phyloP scores from a whole-genome alignment of 53 echinoderm and acorn worm genomes.

The Arbacia lixula region DNA sequence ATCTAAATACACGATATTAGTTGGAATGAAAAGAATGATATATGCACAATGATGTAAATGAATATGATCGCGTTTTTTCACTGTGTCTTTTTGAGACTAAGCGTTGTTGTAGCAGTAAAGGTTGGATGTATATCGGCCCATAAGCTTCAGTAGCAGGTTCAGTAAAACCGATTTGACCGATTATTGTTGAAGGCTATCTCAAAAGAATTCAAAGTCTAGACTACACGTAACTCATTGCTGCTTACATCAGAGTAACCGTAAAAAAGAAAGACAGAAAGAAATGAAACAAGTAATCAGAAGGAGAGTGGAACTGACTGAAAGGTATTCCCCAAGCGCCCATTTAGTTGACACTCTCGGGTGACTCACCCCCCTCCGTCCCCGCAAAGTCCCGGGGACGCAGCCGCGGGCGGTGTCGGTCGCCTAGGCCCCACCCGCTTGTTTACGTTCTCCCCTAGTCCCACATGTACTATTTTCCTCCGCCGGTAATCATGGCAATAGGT shows the following conservation, averaged over 20 bases:
- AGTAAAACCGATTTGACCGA: slow-evolving; percentile 26
- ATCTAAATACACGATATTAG: no score
- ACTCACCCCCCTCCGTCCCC: slow-evolving; percentile 52
- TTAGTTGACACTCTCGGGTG: slow-evolving; percentile 20
- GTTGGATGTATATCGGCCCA: no score
- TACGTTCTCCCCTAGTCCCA: slow-evolving; percentile 44
- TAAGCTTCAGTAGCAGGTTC: no score
- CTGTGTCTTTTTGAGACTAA: no score
- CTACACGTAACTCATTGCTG: no score
- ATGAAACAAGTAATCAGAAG: background rate
- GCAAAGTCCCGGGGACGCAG: slow-evolving; percentile 26
- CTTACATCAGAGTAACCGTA: no score
- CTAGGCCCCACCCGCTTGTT: slow-evolving; percentile 45
- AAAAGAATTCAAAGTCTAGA: slow-evolving; percentile 31
- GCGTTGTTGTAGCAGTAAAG: no score
- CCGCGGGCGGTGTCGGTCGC: slow-evolving; percentile 50
- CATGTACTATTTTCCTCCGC: slow-evolving; percentile 40
- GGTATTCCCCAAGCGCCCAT: slow-evolving; percentile 49
- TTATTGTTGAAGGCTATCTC: slow-evolving; percentile 16
- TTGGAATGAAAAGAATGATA: no score
- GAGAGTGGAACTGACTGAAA: slow-evolving; percentile 23
- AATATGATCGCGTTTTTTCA: no score
- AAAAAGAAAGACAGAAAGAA: no score
- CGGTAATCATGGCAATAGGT: slow-evolving; percentile 37
- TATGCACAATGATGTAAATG: no score